Evolutionary conservation across 2,113 vertebrate species (phyloP).

Genomic region (Potamarius usumacintae): DNA sequence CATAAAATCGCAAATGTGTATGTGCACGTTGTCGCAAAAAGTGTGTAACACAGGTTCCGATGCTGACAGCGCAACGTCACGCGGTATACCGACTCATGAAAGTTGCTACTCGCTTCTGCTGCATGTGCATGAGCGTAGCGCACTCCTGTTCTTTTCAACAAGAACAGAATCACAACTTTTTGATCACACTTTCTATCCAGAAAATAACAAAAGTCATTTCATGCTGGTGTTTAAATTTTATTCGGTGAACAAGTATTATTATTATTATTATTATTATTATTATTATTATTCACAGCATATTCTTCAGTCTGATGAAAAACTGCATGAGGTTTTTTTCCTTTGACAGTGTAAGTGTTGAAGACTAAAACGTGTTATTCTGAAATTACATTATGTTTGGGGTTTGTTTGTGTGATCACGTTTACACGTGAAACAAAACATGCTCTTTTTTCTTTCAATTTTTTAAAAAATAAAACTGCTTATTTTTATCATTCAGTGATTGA

Average conservation of each 20-base stretch:
- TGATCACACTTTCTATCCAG: no score
- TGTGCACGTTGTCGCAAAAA: no score
- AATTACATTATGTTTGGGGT: neutral
- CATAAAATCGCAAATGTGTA: no score
- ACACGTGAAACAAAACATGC: neutral
- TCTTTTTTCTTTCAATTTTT: neutral
- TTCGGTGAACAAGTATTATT: neutral
- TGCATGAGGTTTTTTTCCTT: neutral
- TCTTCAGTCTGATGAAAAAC: neutral
- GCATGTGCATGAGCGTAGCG: no score
- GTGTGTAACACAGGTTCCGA: no score
- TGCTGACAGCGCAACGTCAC: no score
- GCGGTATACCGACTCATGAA: no score
- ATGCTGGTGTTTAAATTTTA: neutral
- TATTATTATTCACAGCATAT: neutral
- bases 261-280: neutral
- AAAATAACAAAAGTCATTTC: neutral
- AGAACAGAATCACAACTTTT: no score
- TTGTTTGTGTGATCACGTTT: neutral
- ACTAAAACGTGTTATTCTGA: constrained; percentile 1
- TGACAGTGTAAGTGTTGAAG: neutral
- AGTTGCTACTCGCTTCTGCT: no score
- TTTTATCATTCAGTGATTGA: neutral
- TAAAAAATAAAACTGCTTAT: neutral
- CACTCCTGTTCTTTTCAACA: no score